phyloP scores from a whole-genome alignment of 2,797 vertebrate genomes.

The Rhyacichthys aspro region DNA sequence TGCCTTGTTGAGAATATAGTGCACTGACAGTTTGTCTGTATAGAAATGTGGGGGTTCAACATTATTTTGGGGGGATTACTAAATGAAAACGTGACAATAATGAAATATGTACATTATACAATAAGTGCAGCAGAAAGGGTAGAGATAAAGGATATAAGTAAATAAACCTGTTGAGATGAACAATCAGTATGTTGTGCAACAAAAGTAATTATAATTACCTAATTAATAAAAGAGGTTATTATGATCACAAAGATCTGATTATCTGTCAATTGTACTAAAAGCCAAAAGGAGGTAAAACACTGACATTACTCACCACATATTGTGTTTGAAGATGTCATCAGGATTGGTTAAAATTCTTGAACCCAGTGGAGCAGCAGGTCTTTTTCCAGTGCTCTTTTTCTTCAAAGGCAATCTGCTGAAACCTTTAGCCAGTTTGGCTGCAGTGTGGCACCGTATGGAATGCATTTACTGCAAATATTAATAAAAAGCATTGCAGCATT shows the following conservation, averaged over 20 bases:
- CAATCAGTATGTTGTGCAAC: too few relatives aligned
- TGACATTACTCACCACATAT: constrained; percentile 77
- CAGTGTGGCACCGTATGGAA: constrained; percentile 32
- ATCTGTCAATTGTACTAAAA: neutral
- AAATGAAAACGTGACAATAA: too few relatives aligned
- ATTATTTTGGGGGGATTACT: too few relatives aligned
- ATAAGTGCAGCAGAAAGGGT: too few relatives aligned
- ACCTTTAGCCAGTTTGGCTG: constrained; percentile 64
- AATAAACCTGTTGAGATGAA: too few relatives aligned
- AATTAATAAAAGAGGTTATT: neutral
- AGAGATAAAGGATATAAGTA: too few relatives aligned
- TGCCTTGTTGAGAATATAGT: too few relatives aligned
- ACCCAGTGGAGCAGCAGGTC: constrained; percentile 86
- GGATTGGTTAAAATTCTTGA: constrained; percentile 87
- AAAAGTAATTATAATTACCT: too few relatives aligned
- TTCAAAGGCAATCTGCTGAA: constrained; percentile 68
- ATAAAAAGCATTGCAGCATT: neutral
- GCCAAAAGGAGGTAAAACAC: neutral
- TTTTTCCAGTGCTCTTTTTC: constrained; percentile 67
- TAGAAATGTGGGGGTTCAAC: too few relatives aligned
- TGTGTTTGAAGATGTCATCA: constrained; percentile 79
- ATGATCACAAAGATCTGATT: too few relatives aligned
- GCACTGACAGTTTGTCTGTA: too few relatives aligned
- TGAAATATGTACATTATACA: too few relatives aligned
- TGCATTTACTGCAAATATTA: constrained; percentile 66